Conservation (phyloP, 2,113 vertebrate genomes). For the Thryonomys swinderianus region DNA sequence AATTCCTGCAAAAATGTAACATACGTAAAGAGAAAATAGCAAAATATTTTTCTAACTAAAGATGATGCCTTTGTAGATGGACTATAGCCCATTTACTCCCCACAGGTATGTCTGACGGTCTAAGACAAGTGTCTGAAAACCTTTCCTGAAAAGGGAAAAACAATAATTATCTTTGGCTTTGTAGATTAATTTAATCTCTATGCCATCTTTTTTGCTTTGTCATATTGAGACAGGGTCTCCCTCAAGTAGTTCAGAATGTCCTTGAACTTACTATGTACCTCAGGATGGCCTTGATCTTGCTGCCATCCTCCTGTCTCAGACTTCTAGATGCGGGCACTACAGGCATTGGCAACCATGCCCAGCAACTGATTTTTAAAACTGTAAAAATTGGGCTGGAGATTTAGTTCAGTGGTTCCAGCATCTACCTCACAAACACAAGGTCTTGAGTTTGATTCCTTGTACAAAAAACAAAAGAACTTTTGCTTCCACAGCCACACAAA, state of each 20-base stretch:
- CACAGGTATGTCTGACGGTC: not conserved
- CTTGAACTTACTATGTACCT: not conserved
- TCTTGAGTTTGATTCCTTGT: too few species aligned
- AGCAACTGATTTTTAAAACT: not conserved
- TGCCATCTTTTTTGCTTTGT: not conserved
- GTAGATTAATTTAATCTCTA: not conserved
- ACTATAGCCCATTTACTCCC: not conserved
- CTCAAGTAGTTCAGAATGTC: not conserved
- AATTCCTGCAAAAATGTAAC: constrained; percentile 44
- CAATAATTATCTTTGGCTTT: not conserved
- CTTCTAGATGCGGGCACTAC: not conserved
- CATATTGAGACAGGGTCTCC: not conserved
- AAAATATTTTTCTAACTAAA: not conserved
- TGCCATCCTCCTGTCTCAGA: not conserved
- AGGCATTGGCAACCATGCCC: not conserved
- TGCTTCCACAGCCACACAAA: not conserved
- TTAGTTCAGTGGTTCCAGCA: too few species aligned
- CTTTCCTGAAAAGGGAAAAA: not conserved
- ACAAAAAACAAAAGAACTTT: not conserved
- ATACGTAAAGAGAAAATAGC: not conserved
- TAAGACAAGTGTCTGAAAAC: not conserved
- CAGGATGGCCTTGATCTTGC: not conserved
- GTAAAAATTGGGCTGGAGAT: too few species aligned
- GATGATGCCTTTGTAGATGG: not conserved
- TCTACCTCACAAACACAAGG: too few species aligned